These are phyloP conservation scores for Microplitis mediator DNA, from an alignment of 1,140 invertebrate genomes.

Conservation along the genomic window DNA sequence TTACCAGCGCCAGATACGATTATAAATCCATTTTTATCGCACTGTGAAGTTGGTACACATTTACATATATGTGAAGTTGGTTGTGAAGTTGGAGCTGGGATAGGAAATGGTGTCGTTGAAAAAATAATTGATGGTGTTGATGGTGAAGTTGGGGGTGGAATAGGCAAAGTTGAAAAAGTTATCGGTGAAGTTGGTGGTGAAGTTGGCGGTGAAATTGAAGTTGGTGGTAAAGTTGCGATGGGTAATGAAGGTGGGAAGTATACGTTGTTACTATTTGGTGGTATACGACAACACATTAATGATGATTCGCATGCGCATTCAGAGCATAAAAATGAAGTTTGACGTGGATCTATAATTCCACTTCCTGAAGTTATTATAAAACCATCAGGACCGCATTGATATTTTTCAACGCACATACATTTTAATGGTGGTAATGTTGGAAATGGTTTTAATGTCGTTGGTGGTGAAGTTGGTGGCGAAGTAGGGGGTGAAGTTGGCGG, in stretches of 20 bases:
- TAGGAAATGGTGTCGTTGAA: neutral
- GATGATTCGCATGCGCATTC: no score
- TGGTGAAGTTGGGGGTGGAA: no score
- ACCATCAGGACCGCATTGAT: slow-evolving; percentile 25
- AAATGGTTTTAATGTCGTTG: slow-evolving; percentile 8
- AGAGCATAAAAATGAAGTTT: slow-evolving; percentile 27
- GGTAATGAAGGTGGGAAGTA: neutral
- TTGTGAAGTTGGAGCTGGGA: neutral
- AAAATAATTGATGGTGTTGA: neutral
- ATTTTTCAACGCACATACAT: slow-evolving; percentile 55
- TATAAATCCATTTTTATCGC: slow-evolving; percentile 19
- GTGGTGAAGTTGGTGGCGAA: slow-evolving; percentile 10
- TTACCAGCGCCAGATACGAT: slow-evolving; percentile 21
- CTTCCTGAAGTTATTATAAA: slow-evolving; percentile 34
- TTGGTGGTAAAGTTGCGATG: neutral
- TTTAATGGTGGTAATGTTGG: slow-evolving; percentile 21
- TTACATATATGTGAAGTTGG: neutral
- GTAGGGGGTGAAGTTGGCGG: slow-evolving; percentile 28
- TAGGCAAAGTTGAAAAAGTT: neutral
- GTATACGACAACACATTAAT: no score
- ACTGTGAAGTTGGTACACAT: slow-evolving; percentile 27
- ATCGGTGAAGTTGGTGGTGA: neutral
- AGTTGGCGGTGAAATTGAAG: neutral
- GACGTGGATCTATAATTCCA: slow-evolving; percentile 47
- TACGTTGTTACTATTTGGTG: no score